Base-by-base conservation (phyloP, 2,113 vertebrate species). In the Passer montanus region DNA sequence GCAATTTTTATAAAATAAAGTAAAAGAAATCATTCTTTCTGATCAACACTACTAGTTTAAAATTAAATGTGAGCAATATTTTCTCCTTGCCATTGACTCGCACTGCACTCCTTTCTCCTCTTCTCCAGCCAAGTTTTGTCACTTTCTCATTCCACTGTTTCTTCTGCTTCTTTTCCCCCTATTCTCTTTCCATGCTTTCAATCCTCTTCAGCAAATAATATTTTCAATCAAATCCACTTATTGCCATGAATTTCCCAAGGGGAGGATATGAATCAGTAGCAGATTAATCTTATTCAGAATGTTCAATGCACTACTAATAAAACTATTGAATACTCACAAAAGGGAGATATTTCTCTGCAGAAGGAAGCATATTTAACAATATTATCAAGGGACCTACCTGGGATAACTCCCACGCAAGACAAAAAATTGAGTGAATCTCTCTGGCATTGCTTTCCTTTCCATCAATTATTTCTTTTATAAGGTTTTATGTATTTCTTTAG, bases 61-160 rank as follows among this genome's bases (percentile, higher is more conserved):
- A 84, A 93, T 86, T 90, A 95, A 96, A 80, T 88, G 44, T 37
- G 68, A 91, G 33, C 39, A 83, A 92, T 96, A 91, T 90, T 77
- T 95, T 91, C 50, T 90, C 55, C 30, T 69, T 89, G 14, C 13
- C 2, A 7, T 90, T 91, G 44, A 9, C 39, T 76, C 39, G 77
- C 31, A 88, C 9, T 59, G 13, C 10, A 62, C 30, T 79, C n/a
- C 8, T 88, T 80, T 86, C 31, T 82, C 24, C 15, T 47, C 10
- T 76, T 78, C 50, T 79, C 15, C 19, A 53, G 23, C 27, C 0
- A 1, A 59, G 22, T 90, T 88, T 47, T 69, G 14, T 62, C 37
- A 55, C 11, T 50, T 90, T 77, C 47, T 92, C n/a, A 69, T 89
- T 58, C 7, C 30, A 62, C 68, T 21, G 13, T 77, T 94, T 70